Conservation (phyloP, 2,797 vertebrate species). For the Gallinago nigripennis region DNA sequence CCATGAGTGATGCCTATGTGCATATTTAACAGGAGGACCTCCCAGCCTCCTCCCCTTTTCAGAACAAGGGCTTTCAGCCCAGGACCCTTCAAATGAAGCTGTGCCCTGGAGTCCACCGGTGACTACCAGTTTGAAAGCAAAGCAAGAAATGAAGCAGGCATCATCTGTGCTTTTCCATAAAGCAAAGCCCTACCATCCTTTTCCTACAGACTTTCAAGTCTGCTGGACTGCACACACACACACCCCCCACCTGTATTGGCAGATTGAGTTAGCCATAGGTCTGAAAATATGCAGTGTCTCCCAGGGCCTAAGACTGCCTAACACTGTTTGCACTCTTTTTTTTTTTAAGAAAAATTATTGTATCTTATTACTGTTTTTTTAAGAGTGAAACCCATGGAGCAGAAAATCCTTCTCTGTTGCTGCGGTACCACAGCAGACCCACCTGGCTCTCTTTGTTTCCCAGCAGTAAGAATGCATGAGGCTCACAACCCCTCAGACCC, state of each 20-base stretch:
- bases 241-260: not conserved
- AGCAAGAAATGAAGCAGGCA: not conserved
- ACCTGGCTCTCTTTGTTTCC: not conserved
- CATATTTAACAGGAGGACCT: not conserved
- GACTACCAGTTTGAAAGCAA: not conserved
- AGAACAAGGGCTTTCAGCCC: not conserved
- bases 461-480: not conserved
- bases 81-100: not conserved
- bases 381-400: not conserved
- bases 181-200: not conserved
- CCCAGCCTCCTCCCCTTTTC: not conserved
- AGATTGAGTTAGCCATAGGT: not conserved
- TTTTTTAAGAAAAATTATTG: not conserved
- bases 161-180: not conserved
- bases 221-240: accelerated
- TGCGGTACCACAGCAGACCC: not conserved
- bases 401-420: not conserved
- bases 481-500: not conserved
- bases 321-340: not conserved
- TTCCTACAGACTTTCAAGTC: not conserved
- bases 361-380: not conserved
- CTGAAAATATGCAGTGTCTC: not conserved
- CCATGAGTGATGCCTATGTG: not conserved
- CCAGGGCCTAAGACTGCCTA: not conserved
- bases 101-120: not conserved